Evolutionary conservation across 2,797 vertebrate species (phyloP).

Genomic region (Phalanger gymnotis): DNA sequence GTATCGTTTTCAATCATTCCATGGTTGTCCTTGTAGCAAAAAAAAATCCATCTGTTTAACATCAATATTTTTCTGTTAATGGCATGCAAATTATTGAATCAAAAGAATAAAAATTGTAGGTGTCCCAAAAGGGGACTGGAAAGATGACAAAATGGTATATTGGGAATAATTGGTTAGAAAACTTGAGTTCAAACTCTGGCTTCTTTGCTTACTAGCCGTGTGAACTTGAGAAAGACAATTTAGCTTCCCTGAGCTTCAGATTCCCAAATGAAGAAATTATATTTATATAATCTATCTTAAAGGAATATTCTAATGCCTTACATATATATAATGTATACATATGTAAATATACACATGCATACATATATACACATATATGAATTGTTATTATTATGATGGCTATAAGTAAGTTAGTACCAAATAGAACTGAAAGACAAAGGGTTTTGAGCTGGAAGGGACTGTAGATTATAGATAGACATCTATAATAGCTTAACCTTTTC

Average conservation of each 20-base stretch:
- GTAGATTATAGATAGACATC: not conserved
- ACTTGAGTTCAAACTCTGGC: not conserved
- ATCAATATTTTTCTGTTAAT: not conserved
- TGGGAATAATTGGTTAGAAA: not conserved
- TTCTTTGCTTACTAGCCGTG: not conserved
- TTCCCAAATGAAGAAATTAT: not conserved
- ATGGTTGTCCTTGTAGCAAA: not conserved
- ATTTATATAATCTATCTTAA: not conserved
- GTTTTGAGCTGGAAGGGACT: not conserved
- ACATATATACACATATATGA: too few relatives aligned
- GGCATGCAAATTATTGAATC: not conserved
- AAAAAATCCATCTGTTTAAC: not conserved
- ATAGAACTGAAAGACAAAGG: not conserved
- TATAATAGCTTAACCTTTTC: not conserved
- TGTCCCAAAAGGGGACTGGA: not conserved
- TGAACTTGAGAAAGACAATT: not conserved
- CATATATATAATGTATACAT: too few relatives aligned
- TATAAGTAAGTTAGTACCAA: not conserved
- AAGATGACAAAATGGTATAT: not conserved
- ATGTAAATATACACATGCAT: not conserved
- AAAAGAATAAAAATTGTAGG: not conserved
- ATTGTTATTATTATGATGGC: not conserved
- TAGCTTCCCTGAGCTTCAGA: not conserved
- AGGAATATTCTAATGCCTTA: not conserved
- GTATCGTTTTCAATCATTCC: not conserved